Evolutionary conservation across 2,113 vertebrate species (phyloP), one percentile per base, ranked within the genome.

Genomic region (Siniperca chuatsi): DNA sequence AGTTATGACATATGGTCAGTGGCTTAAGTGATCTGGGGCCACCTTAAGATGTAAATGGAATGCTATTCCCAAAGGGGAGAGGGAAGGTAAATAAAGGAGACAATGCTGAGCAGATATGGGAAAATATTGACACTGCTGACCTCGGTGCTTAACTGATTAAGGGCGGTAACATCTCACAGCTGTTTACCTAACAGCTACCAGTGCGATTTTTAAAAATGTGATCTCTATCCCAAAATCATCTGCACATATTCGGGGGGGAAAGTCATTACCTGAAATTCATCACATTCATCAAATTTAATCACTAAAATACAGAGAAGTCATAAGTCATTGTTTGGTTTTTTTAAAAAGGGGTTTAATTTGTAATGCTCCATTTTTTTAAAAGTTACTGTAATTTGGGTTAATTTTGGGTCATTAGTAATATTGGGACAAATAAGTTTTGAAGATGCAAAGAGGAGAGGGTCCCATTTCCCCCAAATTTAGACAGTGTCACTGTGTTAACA

Each of bases 1-100:
- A 90, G 90, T 93, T 92, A 89, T 89, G 93, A 93, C 92, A 93
- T 90, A 91, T 93, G 93, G 92, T 84, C 92, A 70, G 87, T 60
- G 83, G 91, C 90, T 94, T 91, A 94, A 90, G 92, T 79, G 90
- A 90, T 93, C 92, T 6, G 67, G 79, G 75, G 79, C 71, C 80
- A 78, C 89, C 87, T 91, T 88, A 87, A 89, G 88, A 91, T 81
- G 88, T 16, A 25, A 84, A 87, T 52, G 92, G 90, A 93, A 92
- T 90, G 92, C 71, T 77, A 48, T 78, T 90, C 86, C 79, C 79
- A 67, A 87, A 60, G 86, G 90, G 75, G 60, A 71, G 83, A 42
- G 35, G 79, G 80, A 82, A 87, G 90, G 93, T 90, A 89, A 93
- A 93, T 89, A 92, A 90, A 86, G 84, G 82, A 90, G 90, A 92